Conservation (phyloP, 2,888 invertebrate genomes). For the Ormyrus rosae region DNA sequence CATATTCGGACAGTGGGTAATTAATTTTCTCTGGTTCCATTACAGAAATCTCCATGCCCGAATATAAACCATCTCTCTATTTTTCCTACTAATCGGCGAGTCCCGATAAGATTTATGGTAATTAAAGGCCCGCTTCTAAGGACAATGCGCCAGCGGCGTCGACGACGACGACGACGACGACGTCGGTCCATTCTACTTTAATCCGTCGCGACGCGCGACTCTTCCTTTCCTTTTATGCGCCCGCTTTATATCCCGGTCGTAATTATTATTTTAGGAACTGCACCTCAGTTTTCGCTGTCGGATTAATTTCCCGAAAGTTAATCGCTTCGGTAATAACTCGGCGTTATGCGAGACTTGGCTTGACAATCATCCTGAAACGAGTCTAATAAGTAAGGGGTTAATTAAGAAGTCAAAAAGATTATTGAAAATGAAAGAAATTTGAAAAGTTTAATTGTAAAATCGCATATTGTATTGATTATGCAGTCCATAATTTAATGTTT, state of each 20-base stretch:
- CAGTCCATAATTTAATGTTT: too few relatives aligned
- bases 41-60: constrained; percentile 13
- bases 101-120: constrained; percentile 64
- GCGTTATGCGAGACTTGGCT: neutral
- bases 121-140: constrained; percentile 62
- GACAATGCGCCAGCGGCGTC: constrained; percentile 58
- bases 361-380: neutral
- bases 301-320: constrained; percentile 28
- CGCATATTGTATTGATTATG: too few relatives aligned
- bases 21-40: constrained; percentile 31
- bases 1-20: constrained; percentile 36
- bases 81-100: constrained; percentile 60
- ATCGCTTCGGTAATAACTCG: constrained; percentile 1
- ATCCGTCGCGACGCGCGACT: constrained; percentile 51
- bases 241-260: constrained; percentile 13
- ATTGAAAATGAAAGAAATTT: too few relatives aligned
- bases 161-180: too few relatives aligned
- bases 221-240: constrained; percentile 23
- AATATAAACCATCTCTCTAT: constrained; percentile 46
- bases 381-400: constrained; percentile 1
- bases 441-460: too few relatives aligned
- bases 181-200: constrained; percentile 60
- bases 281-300: constrained; percentile 12
- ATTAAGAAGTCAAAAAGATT: too few relatives aligned
- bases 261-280: constrained; percentile 41